Percentiles rank a stretch among this genome's conserved stretches.
Evolutionary conservation across 1,140 invertebrate species (phyloP).

Genomic region (Camponotus floridanus): DNA sequence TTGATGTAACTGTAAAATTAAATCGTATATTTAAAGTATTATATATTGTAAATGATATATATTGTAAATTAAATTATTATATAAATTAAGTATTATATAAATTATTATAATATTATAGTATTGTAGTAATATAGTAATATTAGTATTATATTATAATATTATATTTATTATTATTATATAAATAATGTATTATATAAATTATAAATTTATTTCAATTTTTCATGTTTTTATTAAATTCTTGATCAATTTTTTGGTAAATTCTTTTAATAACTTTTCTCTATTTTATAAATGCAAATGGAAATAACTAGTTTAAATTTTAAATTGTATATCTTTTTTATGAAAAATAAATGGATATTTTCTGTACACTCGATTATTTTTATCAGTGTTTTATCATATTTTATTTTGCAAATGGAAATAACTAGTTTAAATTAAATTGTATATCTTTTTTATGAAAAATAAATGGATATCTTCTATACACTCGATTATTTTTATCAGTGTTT

Average conservation of each 20-base stretch:
- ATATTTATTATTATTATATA: too few relatives aligned
- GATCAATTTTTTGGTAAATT: neutral
- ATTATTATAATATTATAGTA: too few relatives aligned
- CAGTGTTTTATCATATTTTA: neutral
- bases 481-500: neutral
- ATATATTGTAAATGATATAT: neutral
- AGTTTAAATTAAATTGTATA: conserved; percentile 13
- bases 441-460: neutral
- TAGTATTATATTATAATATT: too few relatives aligned
- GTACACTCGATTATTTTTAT: neutral
- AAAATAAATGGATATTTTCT: neutral
- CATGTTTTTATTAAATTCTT: neutral
- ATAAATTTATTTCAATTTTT: too few relatives aligned
- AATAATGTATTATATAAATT: neutral
- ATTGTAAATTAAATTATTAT: neutral
- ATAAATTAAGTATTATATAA: too few relatives aligned
- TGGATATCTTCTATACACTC: neutral
- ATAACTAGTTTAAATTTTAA: neutral
- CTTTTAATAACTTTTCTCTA: neutral
- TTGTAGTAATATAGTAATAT: too few relatives aligned
- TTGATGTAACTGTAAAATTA: neutral
- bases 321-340: neutral
- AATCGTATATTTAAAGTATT: conserved; percentile 1
- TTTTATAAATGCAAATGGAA: neutral
- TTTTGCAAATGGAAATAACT: neutral